phyloP scores from a whole-genome alignment of 2,113 vertebrate species.

The Nyctereutes procyonoides region DNA sequence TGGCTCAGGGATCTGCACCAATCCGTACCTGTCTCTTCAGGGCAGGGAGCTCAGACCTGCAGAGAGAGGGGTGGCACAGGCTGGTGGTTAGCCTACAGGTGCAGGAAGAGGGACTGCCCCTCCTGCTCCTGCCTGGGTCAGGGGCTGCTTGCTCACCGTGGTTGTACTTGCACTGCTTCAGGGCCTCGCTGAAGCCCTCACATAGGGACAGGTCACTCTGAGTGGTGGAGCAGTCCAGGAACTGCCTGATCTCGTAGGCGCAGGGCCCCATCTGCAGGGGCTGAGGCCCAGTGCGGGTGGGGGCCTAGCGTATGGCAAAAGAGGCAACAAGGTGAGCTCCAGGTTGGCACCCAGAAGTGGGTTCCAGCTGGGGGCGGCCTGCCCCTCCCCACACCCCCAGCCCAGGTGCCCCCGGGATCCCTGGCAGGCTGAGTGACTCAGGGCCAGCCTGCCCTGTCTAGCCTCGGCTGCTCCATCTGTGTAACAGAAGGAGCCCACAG shows the following conservation, averaged over 20 bases:
- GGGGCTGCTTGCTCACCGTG: constrained; percentile 84
- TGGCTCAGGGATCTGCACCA: not conserved
- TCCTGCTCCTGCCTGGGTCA: accelerated
- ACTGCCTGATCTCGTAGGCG: constrained; percentile 95
- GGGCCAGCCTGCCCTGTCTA: not conserved
- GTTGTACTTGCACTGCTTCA: constrained; percentile 96
- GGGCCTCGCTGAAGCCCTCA: constrained; percentile 95
- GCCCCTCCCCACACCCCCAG: not conserved
- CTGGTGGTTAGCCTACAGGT: not conserved
- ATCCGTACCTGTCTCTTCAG: constrained; percentile 22
- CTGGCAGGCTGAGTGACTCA: not conserved
- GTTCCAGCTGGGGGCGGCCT: not conserved
- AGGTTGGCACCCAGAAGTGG: too few relatives aligned
- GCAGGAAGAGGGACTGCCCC: not conserved
- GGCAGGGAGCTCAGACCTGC: constrained; percentile 79
- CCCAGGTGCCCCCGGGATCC: not conserved
- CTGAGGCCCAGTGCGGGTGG: constrained; percentile 71
- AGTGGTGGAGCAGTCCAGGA: constrained; percentile 94
- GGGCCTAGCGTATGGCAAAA: constrained; percentile 82
- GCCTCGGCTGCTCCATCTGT: not conserved
- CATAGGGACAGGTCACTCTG: constrained; percentile 93
- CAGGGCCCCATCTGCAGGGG: constrained; percentile 89
- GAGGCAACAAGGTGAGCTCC: not conserved
- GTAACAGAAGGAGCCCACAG: not conserved
- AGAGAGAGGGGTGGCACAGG: not conserved